Evolutionary conservation across 2,888 invertebrate genomes (phyloP).

Genomic region (Spisula solida): DNA sequence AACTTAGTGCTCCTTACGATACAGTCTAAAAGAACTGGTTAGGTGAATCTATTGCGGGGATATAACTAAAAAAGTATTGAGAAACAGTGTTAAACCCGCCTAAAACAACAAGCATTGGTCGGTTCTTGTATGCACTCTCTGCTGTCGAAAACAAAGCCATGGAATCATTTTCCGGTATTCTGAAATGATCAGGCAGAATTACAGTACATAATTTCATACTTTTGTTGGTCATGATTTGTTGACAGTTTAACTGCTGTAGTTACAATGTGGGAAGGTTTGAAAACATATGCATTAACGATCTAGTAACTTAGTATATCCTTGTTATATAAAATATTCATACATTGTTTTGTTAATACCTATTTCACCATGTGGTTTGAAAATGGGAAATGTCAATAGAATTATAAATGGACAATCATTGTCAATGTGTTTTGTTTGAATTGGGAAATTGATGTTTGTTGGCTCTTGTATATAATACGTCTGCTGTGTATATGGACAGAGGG

Average conservation of each 20-base stretch:
- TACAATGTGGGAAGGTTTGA: background rate
- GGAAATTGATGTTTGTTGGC: background rate
- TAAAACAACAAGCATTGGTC: background rate
- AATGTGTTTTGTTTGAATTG: background rate
- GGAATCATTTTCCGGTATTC: background rate
- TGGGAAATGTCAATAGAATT: background rate
- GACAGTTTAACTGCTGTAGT: background rate
- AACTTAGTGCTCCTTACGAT: too few relatives aligned
- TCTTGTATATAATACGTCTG: background rate
- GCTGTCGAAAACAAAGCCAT: background rate
- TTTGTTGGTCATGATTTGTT: background rate
- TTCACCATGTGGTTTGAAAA: background rate
- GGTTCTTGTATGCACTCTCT: background rate
- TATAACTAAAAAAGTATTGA: too few relatives aligned
- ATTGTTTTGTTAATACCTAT: background rate
- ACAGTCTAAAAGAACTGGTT: too few relatives aligned
- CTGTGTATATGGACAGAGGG: background rate
- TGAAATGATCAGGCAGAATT: background rate
- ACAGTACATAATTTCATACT: background rate
- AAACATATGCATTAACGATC: background rate
- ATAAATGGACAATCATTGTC: background rate
- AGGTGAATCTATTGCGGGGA: too few relatives aligned
- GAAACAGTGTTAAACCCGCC: too few relatives aligned
- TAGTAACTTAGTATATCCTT: background rate
- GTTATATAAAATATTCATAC: constrained; percentile 2